Evolutionary conservation across 2,113 vertebrate genomes (phyloP).

Genomic region (Oncorhynchus gorbuscha): DNA sequence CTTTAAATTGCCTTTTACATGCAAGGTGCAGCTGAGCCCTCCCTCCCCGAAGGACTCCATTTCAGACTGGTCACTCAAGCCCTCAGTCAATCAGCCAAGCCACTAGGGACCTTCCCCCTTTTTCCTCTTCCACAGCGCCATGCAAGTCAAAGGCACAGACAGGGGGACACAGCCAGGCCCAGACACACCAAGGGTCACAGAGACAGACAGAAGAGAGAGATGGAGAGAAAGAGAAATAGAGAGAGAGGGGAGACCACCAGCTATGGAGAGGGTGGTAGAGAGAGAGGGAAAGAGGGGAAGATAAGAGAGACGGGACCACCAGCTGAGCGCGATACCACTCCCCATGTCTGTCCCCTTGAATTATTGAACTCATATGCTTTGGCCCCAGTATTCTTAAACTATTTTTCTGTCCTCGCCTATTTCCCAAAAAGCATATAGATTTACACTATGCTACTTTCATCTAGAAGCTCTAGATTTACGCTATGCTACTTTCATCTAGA

Average conservation of each 20-base stretch:
- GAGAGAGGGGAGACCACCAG: not conserved
- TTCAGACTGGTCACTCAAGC: constrained; percentile 42
- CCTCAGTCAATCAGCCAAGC: constrained; percentile 40
- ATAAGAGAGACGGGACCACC: not conserved
- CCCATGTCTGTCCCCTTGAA: not conserved
- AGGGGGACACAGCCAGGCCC: not conserved
- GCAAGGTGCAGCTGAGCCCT: constrained; percentile 35
- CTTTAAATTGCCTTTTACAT: constrained; percentile 48
- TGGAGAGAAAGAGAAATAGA: not conserved
- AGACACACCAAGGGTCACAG: not conserved
- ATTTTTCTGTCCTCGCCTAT: too few species aligned
- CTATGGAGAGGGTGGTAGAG: not conserved
- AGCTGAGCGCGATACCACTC: not conserved
- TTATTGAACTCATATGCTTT: not conserved
- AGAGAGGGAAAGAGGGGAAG: not conserved
- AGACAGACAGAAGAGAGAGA: not conserved
- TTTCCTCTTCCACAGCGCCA: not conserved
- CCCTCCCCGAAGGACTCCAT: constrained; percentile 21
- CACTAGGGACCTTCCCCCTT: constrained; percentile 28
- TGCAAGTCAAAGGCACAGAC: not conserved
- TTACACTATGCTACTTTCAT: too few species aligned
- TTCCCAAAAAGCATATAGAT: too few species aligned
- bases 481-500: too few species aligned
- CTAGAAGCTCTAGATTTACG: too few species aligned
- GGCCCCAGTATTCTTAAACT: too few species aligned